Base-by-base conservation (phyloP, 2,888 invertebrate species). In the Oxytorus armatus region DNA sequence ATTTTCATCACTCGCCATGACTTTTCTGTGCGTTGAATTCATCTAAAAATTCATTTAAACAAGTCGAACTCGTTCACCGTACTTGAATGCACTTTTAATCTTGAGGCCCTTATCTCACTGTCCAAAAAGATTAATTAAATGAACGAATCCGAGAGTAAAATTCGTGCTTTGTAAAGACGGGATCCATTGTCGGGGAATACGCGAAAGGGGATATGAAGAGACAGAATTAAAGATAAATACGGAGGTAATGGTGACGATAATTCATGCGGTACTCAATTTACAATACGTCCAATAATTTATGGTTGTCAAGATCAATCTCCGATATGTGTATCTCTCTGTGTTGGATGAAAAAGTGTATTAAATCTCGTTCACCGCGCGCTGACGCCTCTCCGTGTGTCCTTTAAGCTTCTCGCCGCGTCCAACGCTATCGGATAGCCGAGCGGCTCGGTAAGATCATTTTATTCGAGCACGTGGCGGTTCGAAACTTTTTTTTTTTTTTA, bases 221-320 rank as follows among this genome's bases (percentile, higher is more conserved):
- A 61, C 61, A 44, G 44, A 44, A 51, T 49, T 25, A 25, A 18
- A 72, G 39, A 72, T 61, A 72, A 42, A 49, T 42, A 25, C 51
- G 72, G 59, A 72, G 72, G 72, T 51, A 61, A 72, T 51, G 51
- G 44, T 61, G 49, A 25, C 39, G 36, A 42, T 61, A 72, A 72
- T 72, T 72, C 51, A 61, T 61, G 61, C 39, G 51, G 39, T 39
- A 61, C 51, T 72, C 51, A 39, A 72, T 74, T 49, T 53, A 57
- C 66, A 29, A 44, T 25, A 7, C 36, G 16, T 49, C 44, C 74
- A 36, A 33, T 55, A 65, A 66, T 65, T 74, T 39, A 57, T 33
- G 23, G 55, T 18, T 51, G 66, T 74, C 36, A 16, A 11, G 18
- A 16, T 23, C 18, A 14, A 23, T 55, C 47, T 16, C 47, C n/a